Evolutionary conservation across 2,888 invertebrate genomes (phyloP).

Genomic region (Mycalesis mineus): DNA sequence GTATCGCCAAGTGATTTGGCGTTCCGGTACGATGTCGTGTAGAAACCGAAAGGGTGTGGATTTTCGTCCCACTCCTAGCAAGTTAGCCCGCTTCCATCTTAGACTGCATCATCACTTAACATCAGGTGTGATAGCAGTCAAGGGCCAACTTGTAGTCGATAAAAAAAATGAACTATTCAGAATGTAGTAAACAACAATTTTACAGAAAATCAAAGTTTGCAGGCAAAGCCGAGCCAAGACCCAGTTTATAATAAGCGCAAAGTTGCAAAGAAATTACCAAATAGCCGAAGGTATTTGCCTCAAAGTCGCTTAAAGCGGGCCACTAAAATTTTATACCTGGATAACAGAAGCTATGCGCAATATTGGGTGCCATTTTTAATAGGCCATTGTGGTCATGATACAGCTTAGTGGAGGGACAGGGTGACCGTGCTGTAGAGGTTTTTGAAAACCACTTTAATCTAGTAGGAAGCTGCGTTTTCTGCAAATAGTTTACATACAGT

Average conservation of each 20-base stretch:
- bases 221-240: no score
- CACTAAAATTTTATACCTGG: slow-evolving; percentile 23
- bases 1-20: no score
- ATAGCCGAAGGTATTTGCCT: slow-evolving; percentile 2
- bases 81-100: no score
- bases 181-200: not conserved
- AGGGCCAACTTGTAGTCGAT: no score
- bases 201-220: not conserved
- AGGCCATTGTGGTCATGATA: slow-evolving; percentile 29
- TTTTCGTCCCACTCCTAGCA: no score
- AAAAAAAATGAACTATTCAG: no score
- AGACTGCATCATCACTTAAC: no score
- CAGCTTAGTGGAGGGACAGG: slow-evolving; percentile 15
- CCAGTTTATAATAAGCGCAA: not conserved
- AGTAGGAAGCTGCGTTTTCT: no score
- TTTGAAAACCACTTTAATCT: not conserved
- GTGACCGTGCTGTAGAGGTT: slow-evolving; percentile 9
- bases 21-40: no score
- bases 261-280: slow-evolving; percentile 2
- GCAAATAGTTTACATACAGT: no score
- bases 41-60: no score
- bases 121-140: no score
- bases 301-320: slow-evolving; percentile 15
- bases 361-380: slow-evolving; percentile 33
- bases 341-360: slow-evolving; percentile 26